Percentiles rank a stretch among this genome's conserved stretches.
Conservation (phyloP, 2,797 vertebrate genomes). For the Luscinia megarhynchos region DNA sequence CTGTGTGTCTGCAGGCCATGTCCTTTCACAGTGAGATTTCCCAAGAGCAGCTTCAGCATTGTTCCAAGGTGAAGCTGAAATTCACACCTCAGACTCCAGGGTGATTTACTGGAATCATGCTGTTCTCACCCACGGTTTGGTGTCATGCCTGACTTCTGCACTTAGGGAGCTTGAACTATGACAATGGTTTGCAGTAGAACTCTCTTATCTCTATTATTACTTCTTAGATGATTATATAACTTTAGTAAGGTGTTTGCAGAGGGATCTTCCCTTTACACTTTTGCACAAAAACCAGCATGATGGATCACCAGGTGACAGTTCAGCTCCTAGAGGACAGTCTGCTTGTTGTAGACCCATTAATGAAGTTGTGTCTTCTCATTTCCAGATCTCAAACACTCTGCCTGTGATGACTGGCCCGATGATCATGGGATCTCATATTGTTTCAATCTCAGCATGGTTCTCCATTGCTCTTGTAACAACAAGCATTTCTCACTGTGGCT, state of each 20-base stretch:
- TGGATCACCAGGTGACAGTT: not conserved
- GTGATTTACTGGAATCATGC: not conserved
- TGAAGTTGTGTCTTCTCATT: not conserved
- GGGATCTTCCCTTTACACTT: not conserved
- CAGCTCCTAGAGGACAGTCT: not conserved
- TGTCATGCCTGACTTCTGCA: not conserved
- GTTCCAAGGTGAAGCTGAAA: not conserved
- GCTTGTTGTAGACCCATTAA: not conserved
- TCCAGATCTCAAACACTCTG: conserved; percentile 88
- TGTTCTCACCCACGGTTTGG: not conserved
- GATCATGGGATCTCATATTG: conserved; percentile 87
- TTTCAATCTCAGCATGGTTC: conserved; percentile 84
- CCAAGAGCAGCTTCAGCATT: not conserved
- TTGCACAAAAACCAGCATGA: not conserved
- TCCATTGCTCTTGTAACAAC: conserved; percentile 84
- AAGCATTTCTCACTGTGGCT: conserved; percentile 91
- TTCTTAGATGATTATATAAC: not conserved
- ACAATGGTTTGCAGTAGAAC: not conserved
- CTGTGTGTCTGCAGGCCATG: not conserved
- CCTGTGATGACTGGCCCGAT: conserved; percentile 84
- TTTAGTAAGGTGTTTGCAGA: not conserved
- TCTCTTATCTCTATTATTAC: not conserved
- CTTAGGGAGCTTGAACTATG: not conserved
- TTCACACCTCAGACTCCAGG: not conserved
- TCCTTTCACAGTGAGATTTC: not conserved